Evolutionary conservation across 2,113 vertebrate species (phyloP).

Genomic region (Ornithorhynchus anatinus): DNA sequence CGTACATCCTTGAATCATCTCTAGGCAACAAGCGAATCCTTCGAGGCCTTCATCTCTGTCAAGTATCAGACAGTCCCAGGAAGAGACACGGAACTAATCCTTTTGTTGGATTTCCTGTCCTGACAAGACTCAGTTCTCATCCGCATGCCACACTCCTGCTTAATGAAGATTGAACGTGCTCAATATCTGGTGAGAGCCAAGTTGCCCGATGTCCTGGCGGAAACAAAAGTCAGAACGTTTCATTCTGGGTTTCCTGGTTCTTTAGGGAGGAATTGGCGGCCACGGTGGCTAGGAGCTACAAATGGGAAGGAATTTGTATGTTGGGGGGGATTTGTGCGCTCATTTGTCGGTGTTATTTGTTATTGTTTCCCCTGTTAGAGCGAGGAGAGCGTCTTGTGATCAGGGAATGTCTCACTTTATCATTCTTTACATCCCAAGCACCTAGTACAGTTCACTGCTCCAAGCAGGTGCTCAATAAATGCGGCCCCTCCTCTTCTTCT

Average conservation of each 20-base stretch:
- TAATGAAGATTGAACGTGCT: background rate
- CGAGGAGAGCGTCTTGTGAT: no score
- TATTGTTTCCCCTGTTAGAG: no score
- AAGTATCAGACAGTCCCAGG: background rate
- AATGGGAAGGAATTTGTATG: no score
- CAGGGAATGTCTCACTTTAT: no score
- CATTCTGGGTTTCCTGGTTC: background rate
- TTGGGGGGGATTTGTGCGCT: no score
- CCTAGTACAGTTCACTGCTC: no score
- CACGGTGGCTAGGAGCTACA: no score
- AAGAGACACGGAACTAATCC: background rate
- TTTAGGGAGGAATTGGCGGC: background rate
- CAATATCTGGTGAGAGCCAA: background rate
- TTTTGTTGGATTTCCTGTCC: background rate
- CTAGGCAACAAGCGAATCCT: background rate
- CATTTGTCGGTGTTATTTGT: no score
- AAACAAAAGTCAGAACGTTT: background rate
- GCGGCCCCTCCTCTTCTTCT: no score
- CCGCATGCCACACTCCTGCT: background rate
- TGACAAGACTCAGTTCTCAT: background rate
- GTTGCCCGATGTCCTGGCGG: background rate
- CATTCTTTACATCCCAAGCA: no score
- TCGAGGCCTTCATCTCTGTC: background rate
- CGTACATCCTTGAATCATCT: background rate
- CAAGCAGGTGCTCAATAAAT: no score